phyloP scores from a whole-genome alignment of 2,888 invertebrate species.

The Spisula solida region DNA sequence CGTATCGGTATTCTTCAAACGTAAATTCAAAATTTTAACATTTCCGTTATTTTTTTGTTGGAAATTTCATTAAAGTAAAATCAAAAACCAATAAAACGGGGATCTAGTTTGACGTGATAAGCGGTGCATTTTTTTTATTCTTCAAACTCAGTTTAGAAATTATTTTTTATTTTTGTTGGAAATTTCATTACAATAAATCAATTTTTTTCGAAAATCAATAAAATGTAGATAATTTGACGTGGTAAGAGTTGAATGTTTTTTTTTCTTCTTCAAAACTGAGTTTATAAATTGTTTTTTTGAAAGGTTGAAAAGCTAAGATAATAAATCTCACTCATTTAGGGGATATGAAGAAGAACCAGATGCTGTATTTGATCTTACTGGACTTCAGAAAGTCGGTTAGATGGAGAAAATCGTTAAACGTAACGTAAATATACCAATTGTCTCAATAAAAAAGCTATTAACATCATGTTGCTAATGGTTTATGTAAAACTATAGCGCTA shows the following conservation, averaged over 20 bases:
- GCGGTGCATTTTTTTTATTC: no score
- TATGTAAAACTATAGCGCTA: no score
- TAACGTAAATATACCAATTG: not conserved
- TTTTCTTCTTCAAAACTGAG: not conserved
- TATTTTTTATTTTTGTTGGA: not conserved
- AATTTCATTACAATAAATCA: not conserved
- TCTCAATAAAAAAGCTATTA: no score
- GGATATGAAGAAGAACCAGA: not conserved
- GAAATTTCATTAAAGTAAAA: not conserved
- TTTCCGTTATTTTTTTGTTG: not conserved
- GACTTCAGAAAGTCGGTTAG: conserved; percentile 1
- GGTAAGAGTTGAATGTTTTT: not conserved
- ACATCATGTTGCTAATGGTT: no score
- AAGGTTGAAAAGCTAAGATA: not conserved
- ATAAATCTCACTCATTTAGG: not conserved
- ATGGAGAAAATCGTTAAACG: not conserved
- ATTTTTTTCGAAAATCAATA: not conserved
- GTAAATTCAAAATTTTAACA: not conserved
- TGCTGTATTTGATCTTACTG: not conserved
- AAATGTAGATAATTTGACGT: not conserved
- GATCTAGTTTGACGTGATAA: no score
- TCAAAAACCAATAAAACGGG: not conserved
- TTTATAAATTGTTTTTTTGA: not conserved
- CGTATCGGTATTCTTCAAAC: not conserved
- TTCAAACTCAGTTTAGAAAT: no score